phyloP scores from a whole-genome alignment of 2,797 vertebrate species.

The Anableps anableps region DNA sequence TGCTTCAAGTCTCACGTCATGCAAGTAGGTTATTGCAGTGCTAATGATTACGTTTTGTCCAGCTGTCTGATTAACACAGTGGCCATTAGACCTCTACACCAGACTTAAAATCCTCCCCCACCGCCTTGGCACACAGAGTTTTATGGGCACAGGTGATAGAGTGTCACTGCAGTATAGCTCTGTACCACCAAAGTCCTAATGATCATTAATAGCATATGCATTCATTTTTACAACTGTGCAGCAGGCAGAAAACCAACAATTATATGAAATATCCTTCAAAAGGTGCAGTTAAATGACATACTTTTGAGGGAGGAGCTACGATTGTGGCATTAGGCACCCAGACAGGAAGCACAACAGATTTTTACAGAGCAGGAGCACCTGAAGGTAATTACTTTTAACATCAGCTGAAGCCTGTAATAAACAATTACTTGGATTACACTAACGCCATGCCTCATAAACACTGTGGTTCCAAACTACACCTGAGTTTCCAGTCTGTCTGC shows the following conservation, averaged over 20 bases:
- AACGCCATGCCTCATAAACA: constrained; percentile 66
- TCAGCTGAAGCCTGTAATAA: constrained; percentile 65
- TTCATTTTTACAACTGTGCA: constrained; percentile 66
- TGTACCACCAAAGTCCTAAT: constrained; percentile 69
- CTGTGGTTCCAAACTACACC: constrained; percentile 60
- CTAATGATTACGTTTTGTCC: constrained; percentile 78
- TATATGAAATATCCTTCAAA: constrained; percentile 68
- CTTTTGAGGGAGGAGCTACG: constrained; percentile 58
- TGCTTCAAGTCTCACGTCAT: constrained; percentile 56
- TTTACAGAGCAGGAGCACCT: constrained; percentile 72
- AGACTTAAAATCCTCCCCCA: constrained; percentile 63
- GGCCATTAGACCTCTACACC: constrained; percentile 54
- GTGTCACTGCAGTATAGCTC: constrained; percentile 72
- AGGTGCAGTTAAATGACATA: constrained; percentile 59
- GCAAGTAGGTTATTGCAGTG: constrained; percentile 44
- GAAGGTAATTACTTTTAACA: constrained; percentile 69
- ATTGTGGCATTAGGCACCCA: constrained; percentile 56
- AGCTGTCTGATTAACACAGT: constrained; percentile 69
- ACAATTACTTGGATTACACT: constrained; percentile 76
- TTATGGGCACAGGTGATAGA: constrained; percentile 71
- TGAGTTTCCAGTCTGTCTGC: constrained; percentile 68
- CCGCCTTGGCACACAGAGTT: constrained; percentile 45
- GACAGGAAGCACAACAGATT: constrained; percentile 74
- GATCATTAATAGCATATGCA: constrained; percentile 70
- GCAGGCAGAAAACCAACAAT: constrained; percentile 63